Evolutionary conservation across 1,140 invertebrate species (phyloP), one percentile per base, ranked within the genome.

Genomic region (Pteromalus puparum): DNA sequence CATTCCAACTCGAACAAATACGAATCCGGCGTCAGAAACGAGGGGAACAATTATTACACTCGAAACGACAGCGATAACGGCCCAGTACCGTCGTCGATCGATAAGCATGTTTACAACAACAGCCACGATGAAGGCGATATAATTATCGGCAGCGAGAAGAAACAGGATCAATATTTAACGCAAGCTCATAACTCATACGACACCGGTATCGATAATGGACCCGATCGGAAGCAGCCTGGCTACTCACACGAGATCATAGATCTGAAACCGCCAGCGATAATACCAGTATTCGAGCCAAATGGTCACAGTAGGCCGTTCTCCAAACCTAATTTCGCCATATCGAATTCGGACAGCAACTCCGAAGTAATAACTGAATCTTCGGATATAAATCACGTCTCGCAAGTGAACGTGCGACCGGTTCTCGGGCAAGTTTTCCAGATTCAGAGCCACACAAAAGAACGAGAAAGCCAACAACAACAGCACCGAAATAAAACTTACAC

Each of bases 261-360:
- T 81, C 74, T 90, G 0, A 92, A 91, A 42, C 88, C 90, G 28
- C 90, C 91, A 0, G 89, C 88, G 0, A 89, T 89, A 15, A 88
- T 82, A 81, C 76, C 90, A 12, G 87, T 87, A 7, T 89, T 88
- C 28, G 88, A 87, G 38, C 88, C 88, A 84, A 88, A 83, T 72
- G 83, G 88, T 26, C 87, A 90, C 30, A 89, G 89, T 73, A 87
- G 90, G 82, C 90, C 90, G 10, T 92, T 87, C 72, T 74, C 86
- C 6, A 90, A 88, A 80, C 78, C 87, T 1, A 82, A 90, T 34
- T 67, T 70, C 4, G 38, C 18, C 21, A 13, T 30, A 70, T 28
- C 79, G 2, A 9, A 48, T 34, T 53, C 74, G 21, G 65, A 85
- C n/a, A 68, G 15, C 72, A 81, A 81, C 13, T 38, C 74, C 10